Evolutionary conservation across 2,888 invertebrate species (phyloP), one percentile per base, ranked within the genome.

Genomic region (Dorcus hopei): DNA sequence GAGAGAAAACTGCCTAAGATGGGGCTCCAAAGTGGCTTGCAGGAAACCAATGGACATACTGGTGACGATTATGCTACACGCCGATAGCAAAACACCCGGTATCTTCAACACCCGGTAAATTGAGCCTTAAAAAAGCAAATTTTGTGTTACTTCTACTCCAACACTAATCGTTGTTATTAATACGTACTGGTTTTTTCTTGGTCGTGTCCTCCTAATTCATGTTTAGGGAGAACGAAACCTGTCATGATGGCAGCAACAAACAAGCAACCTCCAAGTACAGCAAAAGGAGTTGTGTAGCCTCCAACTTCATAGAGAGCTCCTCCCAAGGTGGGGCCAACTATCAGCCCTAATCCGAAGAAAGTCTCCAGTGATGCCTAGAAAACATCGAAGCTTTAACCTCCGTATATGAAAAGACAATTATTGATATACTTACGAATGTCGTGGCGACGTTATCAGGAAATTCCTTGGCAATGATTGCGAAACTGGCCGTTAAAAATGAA

Each of bases 291-390:
- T 0, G 86, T 83, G 74, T 89, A 94, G 0, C 93, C 93, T 2
- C 92, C 93, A 7, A 86, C 70, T 73, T 87, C 83, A 74, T 89
- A 96, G 0, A 96, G 81, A 0, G 90, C 88, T 0, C 95, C 95
- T 1, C 96, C 96, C 8, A 96, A 84, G 0, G 92, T 92, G 0
- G 96, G 96, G 0, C 96, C 96, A 1, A 93, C 91, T 58, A 95
- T 95, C 57, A 95, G 82, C 1, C 86, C 96, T 69, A 86, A 83
- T 0, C 95, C 95, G 74, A 93, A 94, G 77, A 92, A 94, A 1
- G 95, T 92, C 78, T 93, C 93, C 47, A 93, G 75, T 0, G 90
- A 89, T 1, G 91, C 91, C 89, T 89, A 58, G 19, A 49, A 48
- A 55, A 38, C 9, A 49, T 42, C 57, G 39, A 49, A 47, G 9